Conservation (phyloP, 2,113 vertebrate genomes). For the Riparia riparia region DNA sequence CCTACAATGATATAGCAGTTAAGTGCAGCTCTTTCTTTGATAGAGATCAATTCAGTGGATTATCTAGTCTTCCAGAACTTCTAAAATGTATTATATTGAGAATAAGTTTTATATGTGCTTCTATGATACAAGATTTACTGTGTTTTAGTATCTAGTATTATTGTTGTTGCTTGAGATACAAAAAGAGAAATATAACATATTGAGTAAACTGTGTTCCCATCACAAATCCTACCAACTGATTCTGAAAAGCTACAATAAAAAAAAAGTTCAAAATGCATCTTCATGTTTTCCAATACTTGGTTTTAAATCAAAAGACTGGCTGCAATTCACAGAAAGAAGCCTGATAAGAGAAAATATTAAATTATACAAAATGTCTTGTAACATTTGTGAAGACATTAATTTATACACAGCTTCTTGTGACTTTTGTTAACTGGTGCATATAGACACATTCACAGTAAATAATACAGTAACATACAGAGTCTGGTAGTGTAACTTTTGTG, state of each 20-base stretch:
- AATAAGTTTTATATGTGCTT: background rate
- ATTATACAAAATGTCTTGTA: background rate
- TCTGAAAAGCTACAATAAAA: constrained; percentile 5
- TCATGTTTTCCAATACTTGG: background rate
- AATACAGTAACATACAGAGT: background rate
- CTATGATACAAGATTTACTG: background rate
- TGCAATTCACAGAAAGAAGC: background rate
- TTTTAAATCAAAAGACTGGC: background rate
- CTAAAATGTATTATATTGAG: background rate
- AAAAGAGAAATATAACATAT: background rate
- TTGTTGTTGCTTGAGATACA: background rate
- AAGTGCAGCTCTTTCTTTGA: background rate
- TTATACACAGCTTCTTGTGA: background rate
- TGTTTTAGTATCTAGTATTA: background rate
- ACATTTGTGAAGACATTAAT: background rate
- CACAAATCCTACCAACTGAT: background rate
- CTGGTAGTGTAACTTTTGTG: background rate
- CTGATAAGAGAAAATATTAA: background rate
- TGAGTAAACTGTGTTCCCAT: background rate
- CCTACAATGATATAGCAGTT: background rate
- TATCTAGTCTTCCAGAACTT: background rate
- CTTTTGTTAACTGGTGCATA: background rate
- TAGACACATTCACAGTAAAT: background rate
- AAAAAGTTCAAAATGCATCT: background rate
- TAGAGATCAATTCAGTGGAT: background rate